Evolutionary conservation across 2,113 vertebrate genomes (phyloP), one percentile per base, ranked within the genome.

Genomic region (Camelus dromedarius): DNA sequence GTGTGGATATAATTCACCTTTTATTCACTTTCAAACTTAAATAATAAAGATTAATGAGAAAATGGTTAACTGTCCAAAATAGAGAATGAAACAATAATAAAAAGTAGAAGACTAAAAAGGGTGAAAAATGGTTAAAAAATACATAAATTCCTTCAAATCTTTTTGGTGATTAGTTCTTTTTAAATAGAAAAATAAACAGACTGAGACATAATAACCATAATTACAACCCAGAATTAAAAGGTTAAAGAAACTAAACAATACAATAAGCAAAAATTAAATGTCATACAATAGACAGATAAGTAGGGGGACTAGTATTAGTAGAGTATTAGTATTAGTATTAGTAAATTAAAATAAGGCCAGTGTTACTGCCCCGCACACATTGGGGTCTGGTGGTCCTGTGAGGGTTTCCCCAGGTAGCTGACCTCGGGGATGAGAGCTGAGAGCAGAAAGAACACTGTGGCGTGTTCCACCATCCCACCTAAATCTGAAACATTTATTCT

Each of bases 211-310:
- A 14, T 70, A 80, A 32, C 14, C 79, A 3, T 91, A 67, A 89
- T 81, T 92, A 76, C 14, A 94, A 69, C n/a, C 15, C 80, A 93
- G 64, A 83, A 77, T 88, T 90, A 77, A 85, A 77, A 91, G 75
- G 54, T 46, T 54, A 70, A 79, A 88, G 35, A 72, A 89, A 50
- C 28, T 28, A 60, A 64, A 52, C 8, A 7, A 72, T 77, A 52
- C 79, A 73, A 26, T 46, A 48, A 83, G 5, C 30, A 30, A 38
- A 79, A 70, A 42, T 83, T 67, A 20, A 13, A 19, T 92, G 64
- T 83, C 56, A 38, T 54, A 64, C 24, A 67, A 5, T n/a, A 62
- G 46, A 69, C 50, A 22, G 13, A 12, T 46, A 56, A 58, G 56
- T 42, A 26, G 12, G 2, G 26, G 22, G 14, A 73, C 32, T 88